Evolutionary conservation across 2,888 invertebrate species (phyloP), one percentile per base, ranked within the genome.

Genomic region (Quadroppia sp.): DNA sequence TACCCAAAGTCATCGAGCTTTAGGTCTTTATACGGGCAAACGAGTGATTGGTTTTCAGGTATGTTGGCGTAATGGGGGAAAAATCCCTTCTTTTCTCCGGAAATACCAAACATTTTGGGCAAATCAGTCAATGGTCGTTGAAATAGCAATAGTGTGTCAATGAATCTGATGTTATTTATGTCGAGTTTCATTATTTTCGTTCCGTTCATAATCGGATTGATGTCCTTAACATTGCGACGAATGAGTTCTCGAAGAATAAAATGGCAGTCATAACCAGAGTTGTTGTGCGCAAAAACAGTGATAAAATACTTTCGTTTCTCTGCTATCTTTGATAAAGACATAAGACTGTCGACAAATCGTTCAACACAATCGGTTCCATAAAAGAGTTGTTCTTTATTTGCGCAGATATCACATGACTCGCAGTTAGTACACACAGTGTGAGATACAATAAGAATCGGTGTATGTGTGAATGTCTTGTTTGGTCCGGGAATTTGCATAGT

Each of bases 11-110:
- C 17, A 11, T 45, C n/a, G n/a, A n/a, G n/a, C 45, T 45, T 17
- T 17, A 17, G 45, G 17, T 45, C 45, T 17, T 6, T 11, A 9
- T 15, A 2, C 17, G 3, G 15, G 17, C 45, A 45, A 45, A 45
- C 45, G 2, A 6, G 2, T 15, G 6, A 6, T 17, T 45, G 45
- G 45, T 45, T 45, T 11, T 6, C 6, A 17, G 15, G 45, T 17
- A 25, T 53, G 53, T 74, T 71, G 6, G 70, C 30, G 17, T 42
- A 13, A 20, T 74, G 74, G 9, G 74, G 74, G 42, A 74, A 74
- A 36, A 15, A 70, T 7, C 74, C 74, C n/a, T 74, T 74, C 1
- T 11, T 32, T 9, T 11, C 40, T n/a, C 25, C 30, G 2, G 28
- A 11, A 6, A 74, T 45, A 13, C 40, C 71, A 42, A 71, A 74